A percentile compares a stretch with the other conserved stretches of the same genome.
Conservation (phyloP, 1,140 invertebrate genomes). For the Uloborus diversus region DNA sequence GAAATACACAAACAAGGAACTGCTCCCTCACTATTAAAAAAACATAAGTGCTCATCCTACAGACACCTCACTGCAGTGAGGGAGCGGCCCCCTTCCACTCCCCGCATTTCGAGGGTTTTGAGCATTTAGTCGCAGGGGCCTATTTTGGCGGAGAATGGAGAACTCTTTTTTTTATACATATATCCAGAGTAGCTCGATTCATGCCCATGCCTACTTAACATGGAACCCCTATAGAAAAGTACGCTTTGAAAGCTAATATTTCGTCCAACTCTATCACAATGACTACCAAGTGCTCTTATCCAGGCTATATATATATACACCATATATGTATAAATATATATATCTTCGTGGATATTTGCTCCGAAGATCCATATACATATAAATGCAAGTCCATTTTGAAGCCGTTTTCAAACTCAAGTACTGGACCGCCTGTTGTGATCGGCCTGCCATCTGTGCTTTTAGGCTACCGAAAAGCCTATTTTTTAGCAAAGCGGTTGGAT, state of each 20-base stretch:
- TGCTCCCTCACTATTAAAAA: no score
- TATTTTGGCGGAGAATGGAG: conserved; percentile 51
- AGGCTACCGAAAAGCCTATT: not conserved
- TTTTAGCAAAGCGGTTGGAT: not conserved
- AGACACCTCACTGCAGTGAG: not conserved
- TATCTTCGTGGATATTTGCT: no score
- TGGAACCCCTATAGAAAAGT: conserved; percentile 46
- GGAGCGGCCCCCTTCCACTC: not conserved
- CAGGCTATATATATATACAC: conserved; percentile 43
- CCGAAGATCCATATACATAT: conserved; percentile 22
- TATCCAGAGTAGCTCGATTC: conserved; percentile 48
- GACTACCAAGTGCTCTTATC: conserved; percentile 40
- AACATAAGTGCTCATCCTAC: not conserved
- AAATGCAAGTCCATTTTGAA: conserved; percentile 53
- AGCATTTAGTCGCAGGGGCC: conserved; percentile 48
- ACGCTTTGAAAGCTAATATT: conserved; percentile 53
- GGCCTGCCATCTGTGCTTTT: conserved; percentile 47
- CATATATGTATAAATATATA: conserved; percentile 29
- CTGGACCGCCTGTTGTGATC: conserved; percentile 31
- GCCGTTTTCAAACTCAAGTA: conserved; percentile 29
- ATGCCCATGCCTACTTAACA: conserved; percentile 52
- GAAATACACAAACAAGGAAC: no score
- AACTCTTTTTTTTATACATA: conserved; percentile 41
- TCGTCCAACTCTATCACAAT: conserved; percentile 54
- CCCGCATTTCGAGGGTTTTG: not conserved